phyloP scores from a whole-genome alignment of 2,113 vertebrate genomes.

The Podarcis cretensis region DNA sequence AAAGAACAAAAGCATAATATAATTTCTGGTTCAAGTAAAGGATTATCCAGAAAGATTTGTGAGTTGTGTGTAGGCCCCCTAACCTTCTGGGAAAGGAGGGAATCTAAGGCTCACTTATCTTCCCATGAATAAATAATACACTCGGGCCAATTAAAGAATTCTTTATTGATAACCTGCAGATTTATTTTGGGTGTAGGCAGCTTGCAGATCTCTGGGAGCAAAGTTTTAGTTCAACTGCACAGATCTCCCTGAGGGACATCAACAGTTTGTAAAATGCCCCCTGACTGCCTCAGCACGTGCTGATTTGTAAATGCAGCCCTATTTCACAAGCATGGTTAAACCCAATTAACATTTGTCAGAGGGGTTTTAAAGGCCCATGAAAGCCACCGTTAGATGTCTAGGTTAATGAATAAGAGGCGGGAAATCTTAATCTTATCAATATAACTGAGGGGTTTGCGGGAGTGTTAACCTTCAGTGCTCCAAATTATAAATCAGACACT shows the following conservation, averaged over 20 bases:
- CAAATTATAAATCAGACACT: slow-evolving; percentile 11
- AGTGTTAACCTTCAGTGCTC: not conserved
- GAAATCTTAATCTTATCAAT: not conserved
- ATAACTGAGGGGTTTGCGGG: not conserved
- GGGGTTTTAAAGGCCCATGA: not conserved
- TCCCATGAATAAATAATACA: slow-evolving; percentile 58
- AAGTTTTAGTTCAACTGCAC: slow-evolving; percentile 29
- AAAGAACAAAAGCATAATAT: slow-evolving; percentile 68
- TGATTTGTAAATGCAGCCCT: slow-evolving; percentile 3
- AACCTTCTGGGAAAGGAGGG: slow-evolving; percentile 61
- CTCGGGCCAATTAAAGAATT: slow-evolving; percentile 58
- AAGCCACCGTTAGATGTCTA: slow-evolving; percentile 4
- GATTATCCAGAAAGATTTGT: slow-evolving; percentile 70
- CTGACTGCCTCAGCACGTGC: not conserved
- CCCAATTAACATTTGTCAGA: not conserved
- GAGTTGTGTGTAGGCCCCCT: slow-evolving; percentile 51
- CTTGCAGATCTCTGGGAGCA: not conserved
- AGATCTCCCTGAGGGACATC: slow-evolving; percentile 28
- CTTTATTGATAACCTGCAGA: slow-evolving; percentile 55
- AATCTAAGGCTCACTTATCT: slow-evolving; percentile 56
- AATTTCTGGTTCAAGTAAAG: slow-evolving; percentile 65
- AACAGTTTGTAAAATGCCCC: slow-evolving; percentile 19
- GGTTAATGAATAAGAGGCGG: not conserved
- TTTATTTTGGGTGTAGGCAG: slow-evolving; percentile 50
- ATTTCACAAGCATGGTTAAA: not conserved